Evolutionary conservation across 2,888 invertebrate species (phyloP).

Genomic region (Habrosyne pyritoides): DNA sequence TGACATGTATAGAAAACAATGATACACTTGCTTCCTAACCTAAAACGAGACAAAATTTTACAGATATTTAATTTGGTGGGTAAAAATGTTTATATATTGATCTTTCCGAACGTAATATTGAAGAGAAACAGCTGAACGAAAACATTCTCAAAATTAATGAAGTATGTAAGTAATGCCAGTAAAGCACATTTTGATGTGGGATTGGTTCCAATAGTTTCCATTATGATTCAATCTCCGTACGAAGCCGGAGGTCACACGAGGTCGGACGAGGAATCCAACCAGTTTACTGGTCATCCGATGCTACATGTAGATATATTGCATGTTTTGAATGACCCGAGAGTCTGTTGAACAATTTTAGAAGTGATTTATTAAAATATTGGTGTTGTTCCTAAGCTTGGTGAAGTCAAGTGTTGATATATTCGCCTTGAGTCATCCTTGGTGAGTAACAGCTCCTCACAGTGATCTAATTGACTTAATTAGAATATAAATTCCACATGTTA

Average conservation of each 20-base stretch:
- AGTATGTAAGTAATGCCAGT: constrained; percentile 10
- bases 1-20: background rate
- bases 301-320: background rate
- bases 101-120: background rate
- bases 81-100: background rate
- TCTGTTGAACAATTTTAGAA: background rate
- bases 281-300: constrained; percentile 13
- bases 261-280: constrained; percentile 27
- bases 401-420: background rate
- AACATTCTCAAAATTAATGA: constrained; percentile 11
- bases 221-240: constrained; percentile 26
- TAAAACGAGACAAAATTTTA: background rate
- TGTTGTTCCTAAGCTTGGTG: background rate
- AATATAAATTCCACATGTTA: no score
- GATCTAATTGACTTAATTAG: background rate
- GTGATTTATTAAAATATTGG: background rate
- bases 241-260: constrained; percentile 29
- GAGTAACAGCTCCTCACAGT: background rate
- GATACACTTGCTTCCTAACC: background rate
- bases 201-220: constrained; percentile 23
- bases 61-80: background rate
- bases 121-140: background rate
- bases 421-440: background rate
- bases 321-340: background rate
- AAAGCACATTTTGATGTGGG: constrained; percentile 23